A percentile compares a stretch with the other conserved stretches of the same genome.
These are phyloP conservation scores for Phrixothrix hirtus DNA, from an alignment of 2,888 invertebrate genomes.

Conservation along the genomic window DNA sequence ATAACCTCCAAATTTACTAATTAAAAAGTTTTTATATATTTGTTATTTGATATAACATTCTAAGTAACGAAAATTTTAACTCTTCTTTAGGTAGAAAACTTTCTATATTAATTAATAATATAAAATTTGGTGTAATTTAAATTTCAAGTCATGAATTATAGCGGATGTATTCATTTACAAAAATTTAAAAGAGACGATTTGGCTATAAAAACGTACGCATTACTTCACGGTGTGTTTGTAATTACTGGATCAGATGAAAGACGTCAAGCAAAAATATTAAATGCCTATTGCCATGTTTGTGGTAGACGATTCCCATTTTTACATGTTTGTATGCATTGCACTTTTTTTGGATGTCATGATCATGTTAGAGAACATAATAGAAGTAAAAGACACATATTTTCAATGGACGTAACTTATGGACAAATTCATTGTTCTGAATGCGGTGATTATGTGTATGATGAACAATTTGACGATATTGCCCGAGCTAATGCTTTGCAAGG, in stretches of 20 bases:
- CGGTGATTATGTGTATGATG: constrained; percentile 83
- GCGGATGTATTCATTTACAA: constrained; percentile 78
- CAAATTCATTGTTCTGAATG: constrained; percentile 89
- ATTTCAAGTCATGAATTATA: constrained; percentile 61
- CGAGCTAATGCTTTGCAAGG: constrained; percentile 50
- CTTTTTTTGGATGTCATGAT: constrained; percentile 89
- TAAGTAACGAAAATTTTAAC: too few relatives aligned
- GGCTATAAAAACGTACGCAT: constrained; percentile 62
- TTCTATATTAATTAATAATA: too few relatives aligned
- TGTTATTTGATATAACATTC: too few relatives aligned
- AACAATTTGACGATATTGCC: constrained; percentile 49
- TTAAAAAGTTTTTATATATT: too few relatives aligned
- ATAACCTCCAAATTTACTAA: too few relatives aligned
- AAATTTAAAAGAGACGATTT: constrained; percentile 74
- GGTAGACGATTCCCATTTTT: constrained; percentile 77
- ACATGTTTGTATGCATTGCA: constrained; percentile 86
- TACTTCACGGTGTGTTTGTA: constrained; percentile 86
- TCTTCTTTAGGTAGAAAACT: too few relatives aligned
- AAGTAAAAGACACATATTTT: constrained; percentile 78
- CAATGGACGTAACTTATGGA: constrained; percentile 86
- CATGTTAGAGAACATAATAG: constrained; percentile 88
- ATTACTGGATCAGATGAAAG: constrained; percentile 80
- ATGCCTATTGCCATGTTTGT: constrained; percentile 72
- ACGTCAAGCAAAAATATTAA: constrained; percentile 65
- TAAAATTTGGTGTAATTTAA: too few relatives aligned